Percentiles rank a stretch among this genome's conserved stretches.
Evolutionary conservation across 2,888 invertebrate species (phyloP).

Genomic region (Acleris holmiana): DNA sequence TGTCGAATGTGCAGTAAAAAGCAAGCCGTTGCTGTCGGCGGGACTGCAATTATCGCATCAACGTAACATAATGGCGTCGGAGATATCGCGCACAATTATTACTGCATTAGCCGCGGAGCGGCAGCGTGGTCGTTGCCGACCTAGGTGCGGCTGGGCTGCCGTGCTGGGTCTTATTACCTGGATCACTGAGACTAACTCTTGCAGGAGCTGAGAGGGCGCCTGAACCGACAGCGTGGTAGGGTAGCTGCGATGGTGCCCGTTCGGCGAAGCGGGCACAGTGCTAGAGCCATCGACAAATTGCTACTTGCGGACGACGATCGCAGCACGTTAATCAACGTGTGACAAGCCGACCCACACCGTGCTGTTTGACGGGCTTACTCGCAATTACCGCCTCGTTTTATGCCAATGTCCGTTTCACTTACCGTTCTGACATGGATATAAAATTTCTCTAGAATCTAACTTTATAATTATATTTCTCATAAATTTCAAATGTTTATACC

Average conservation of each 20-base stretch:
- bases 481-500: slow-evolving; percentile 35
- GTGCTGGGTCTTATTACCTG: slow-evolving; percentile 21
- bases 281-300: slow-evolving; percentile 46
- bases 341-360: slow-evolving; percentile 42
- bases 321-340: slow-evolving; percentile 45
- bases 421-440: slow-evolving; percentile 32
- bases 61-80: slow-evolving; percentile 51
- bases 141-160: neutral
- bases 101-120: slow-evolving; percentile 49
- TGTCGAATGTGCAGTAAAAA: slow-evolving; percentile 43
- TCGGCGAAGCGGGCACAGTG: slow-evolving; percentile 27
- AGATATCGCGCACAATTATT: slow-evolving; percentile 60
- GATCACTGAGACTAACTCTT: slow-evolving; percentile 19
- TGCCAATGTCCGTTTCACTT: slow-evolving; percentile 38
- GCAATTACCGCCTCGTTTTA: slow-evolving; percentile 36
- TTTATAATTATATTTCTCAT: slow-evolving; percentile 9
- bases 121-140: slow-evolving; percentile 25
- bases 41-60: slow-evolving; percentile 62
- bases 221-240: slow-evolving; percentile 2
- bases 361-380: slow-evolving; percentile 38
- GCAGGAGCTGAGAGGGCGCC: slow-evolving; percentile 3
- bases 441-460: slow-evolving; percentile 20
- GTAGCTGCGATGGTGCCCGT: slow-evolving; percentile 11
- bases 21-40: slow-evolving; percentile 52
- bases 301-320: slow-evolving; percentile 45